phyloP scores from a whole-genome alignment of 1,140 invertebrate genomes.

The Ostrea edulis region DNA sequence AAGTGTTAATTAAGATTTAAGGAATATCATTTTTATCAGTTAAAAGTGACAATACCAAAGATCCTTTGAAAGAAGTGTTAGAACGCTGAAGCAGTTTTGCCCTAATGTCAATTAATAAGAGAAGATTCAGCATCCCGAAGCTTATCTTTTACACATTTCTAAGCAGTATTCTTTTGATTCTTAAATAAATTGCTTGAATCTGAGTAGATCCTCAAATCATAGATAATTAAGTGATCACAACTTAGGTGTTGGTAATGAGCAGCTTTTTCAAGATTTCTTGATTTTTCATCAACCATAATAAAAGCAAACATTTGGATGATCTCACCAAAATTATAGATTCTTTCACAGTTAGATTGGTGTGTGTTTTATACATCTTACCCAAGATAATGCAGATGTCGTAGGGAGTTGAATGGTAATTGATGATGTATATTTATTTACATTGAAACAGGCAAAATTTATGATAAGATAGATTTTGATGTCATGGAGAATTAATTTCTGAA shows the following conservation, averaged over 20 bases:
- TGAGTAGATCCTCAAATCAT: conserved; percentile 7
- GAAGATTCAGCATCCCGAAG: background rate
- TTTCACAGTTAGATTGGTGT: conserved; percentile 19
- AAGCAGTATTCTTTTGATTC: conserved; percentile 3
- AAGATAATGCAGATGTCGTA: conserved; percentile 27
- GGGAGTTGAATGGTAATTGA: conserved; percentile 32
- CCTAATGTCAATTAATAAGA: conserved; percentile 27
- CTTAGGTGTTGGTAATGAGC: conserved; percentile 30
- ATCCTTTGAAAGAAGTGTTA: conserved; percentile 17
- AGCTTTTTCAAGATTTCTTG: conserved; percentile 6
- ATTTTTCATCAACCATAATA: conserved; percentile 17
- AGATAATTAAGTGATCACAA: conserved; percentile 25
- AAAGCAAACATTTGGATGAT: conserved; percentile 27
- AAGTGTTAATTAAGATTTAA: conserved; percentile 25
- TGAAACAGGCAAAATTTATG: conserved; percentile 24
- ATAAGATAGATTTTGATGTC: conserved; percentile 37
- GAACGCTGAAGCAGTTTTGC: background rate
- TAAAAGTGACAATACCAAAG: conserved; percentile 18
- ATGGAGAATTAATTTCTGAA: conserved; percentile 33
- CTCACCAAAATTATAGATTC: conserved; percentile 22
- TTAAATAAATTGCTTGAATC: background rate
- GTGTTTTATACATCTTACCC: background rate
- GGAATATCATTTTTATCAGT: conserved; percentile 20
- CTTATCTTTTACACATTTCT: conserved; percentile 31
- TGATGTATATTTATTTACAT: conserved; percentile 40